Evolutionary conservation across 2,888 invertebrate genomes (phyloP), one percentile per base, ranked within the genome.

Genomic region (Acheta domesticus): DNA sequence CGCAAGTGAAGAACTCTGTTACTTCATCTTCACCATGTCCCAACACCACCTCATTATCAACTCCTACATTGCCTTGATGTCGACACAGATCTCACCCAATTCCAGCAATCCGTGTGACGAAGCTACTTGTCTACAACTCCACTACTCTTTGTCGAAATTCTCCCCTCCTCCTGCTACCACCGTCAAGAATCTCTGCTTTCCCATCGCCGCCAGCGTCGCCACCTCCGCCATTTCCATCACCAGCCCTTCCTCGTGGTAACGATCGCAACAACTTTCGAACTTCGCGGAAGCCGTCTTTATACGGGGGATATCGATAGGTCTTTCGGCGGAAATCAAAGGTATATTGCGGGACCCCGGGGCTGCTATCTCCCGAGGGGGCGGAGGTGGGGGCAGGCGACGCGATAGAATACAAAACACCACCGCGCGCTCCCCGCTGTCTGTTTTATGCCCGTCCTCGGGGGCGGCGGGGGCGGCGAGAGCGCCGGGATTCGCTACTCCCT

Each of bases 261-360:
- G 14, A 62, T 62, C 62, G n/a, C n/a, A 12, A 19, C 62, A 19
- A n/a, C 16, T 62, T 62, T 36, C 36, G 36, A 36, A 36, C 36
- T 36, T 62, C 62, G 1, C 62, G n/a, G n/a, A 19, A 14, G 14
- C 62, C 62, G 14, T 62, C n/a, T 62, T 62, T 62, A 62, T 62
- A 62, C 62, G 14, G 62, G 62, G n/a, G n/a, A 62, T 62, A 62
- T 62, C 62, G 62, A 62, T 62, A 62, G 14, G 62, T n/a, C 62
- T n/a, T 62, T 62, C 62, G 16, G n/a, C 62, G 62, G 62, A 62
- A 62, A 62, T 62, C 62, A 62, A 62, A 62, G 62, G 62, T 62
- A 62, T n/a, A 62, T 62, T n/a, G 62, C n/a, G 62, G 62, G n/a
- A 11, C 14, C 62, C 62, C 62, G n/a, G 36, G 62, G 16, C 62